Percentiles rank a stretch among this genome's conserved stretches.
phyloP scores from a whole-genome alignment of 2,888 invertebrate genomes.

The Athalia cordata region DNA sequence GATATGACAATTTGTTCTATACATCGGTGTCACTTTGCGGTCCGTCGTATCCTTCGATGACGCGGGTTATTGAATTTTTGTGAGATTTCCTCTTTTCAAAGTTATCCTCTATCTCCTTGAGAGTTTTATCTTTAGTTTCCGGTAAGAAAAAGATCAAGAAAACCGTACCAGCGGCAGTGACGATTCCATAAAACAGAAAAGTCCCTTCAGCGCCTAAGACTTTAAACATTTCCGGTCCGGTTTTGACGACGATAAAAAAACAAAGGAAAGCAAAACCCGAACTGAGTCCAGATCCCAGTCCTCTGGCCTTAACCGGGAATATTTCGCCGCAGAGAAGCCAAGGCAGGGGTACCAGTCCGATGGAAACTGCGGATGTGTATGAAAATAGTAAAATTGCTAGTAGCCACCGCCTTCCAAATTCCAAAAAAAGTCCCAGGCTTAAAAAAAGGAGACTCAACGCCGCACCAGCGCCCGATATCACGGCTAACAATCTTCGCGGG shows the following conservation, averaged over 20 bases:
- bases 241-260: conserved; percentile 82
- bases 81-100: conserved; percentile 67
- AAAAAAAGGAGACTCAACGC: conserved; percentile 78
- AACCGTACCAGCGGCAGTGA: conserved; percentile 77
- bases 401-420: conserved; percentile 74
- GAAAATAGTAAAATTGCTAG: conserved; percentile 76
- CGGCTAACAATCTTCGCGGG: conserved; percentile 79
- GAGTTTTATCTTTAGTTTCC: conserved; percentile 82
- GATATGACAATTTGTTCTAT: too few relatives aligned
- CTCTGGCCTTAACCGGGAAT: conserved; percentile 79
- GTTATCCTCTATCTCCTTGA: conserved; percentile 81
- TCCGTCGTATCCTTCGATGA: too few relatives aligned
- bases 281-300: conserved; percentile 81
- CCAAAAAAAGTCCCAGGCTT: conserved; percentile 74
- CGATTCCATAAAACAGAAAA: conserved; percentile 79
- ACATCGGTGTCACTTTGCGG: too few relatives aligned
- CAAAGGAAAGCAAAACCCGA: conserved; percentile 79
- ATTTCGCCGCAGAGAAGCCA: conserved; percentile 87
- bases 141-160: conserved; percentile 79
- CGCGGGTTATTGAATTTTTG: not conserved
- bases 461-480: conserved; percentile 80
- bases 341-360: conserved; percentile 81
- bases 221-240: conserved; percentile 78
- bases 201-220: conserved; percentile 77
- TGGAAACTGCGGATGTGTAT: conserved; percentile 78